phyloP scores from a whole-genome alignment of 2,888 invertebrate species.

The Luperina testacea region DNA sequence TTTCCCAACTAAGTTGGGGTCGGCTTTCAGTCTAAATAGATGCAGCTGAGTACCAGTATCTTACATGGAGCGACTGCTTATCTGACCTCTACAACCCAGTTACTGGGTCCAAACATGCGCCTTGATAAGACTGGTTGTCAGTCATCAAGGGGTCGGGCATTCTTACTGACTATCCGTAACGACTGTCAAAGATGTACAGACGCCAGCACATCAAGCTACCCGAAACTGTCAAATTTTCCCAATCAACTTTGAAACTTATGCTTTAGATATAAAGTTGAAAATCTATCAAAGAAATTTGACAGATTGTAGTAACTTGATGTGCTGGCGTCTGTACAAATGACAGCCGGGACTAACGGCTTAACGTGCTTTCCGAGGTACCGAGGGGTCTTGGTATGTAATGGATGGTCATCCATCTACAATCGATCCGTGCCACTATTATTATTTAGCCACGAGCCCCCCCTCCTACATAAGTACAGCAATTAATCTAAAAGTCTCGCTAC shows the following conservation, averaged over 20 bases:
- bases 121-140: not conserved
- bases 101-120: not conserved
- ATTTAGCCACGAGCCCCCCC: not conserved
- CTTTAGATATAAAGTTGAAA: too few relatives aligned
- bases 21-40: too few relatives aligned
- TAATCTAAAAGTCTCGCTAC: constrained; percentile 23
- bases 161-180: not conserved
- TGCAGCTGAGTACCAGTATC: too few relatives aligned
- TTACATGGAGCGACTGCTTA: too few relatives aligned
- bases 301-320: too few relatives aligned
- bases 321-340: too few relatives aligned
- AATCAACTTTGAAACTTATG: too few relatives aligned
- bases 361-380: not conserved
- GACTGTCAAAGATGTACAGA: not conserved
- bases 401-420: not conserved
- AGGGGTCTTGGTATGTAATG: not conserved
- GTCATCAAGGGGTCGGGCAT: not conserved
- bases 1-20: not conserved
- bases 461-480: constrained; percentile 9
- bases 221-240: too few relatives aligned
- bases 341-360: not conserved
- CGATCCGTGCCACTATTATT: not conserved
- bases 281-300: too few relatives aligned
- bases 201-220: too few relatives aligned
- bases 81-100: too few relatives aligned